Evolutionary conservation across 2,888 invertebrate species (phyloP).

Genomic region (Orchestes rusci): DNA sequence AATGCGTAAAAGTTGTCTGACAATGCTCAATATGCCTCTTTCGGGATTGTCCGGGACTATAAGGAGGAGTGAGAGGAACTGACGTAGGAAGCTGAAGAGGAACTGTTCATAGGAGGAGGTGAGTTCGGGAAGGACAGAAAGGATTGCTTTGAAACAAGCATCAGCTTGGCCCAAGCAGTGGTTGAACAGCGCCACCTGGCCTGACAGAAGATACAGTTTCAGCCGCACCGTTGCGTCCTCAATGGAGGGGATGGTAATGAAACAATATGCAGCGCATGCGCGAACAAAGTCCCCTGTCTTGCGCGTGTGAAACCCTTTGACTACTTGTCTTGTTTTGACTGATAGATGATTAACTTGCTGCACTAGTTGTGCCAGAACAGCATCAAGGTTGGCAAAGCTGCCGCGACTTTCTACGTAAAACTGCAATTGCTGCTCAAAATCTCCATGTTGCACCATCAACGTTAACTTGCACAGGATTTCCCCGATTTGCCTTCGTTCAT

Average conservation of each 20-base stretch:
- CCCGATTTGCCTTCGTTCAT: constrained; percentile 80
- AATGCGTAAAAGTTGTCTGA: constrained; percentile 73
- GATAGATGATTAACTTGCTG: constrained; percentile 81
- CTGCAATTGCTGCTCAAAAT: constrained; percentile 84
- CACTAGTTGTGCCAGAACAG: constrained; percentile 77
- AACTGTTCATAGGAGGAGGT: constrained; percentile 65
- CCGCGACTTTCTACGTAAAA: constrained; percentile 92
- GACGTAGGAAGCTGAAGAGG: constrained; percentile 62
- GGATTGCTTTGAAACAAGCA: constrained; percentile 85
- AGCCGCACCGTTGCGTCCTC: constrained; percentile 69
- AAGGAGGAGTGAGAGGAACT: constrained; percentile 75
- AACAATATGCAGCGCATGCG: constrained; percentile 93
- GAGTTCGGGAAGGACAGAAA: constrained; percentile 72
- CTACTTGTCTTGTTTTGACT: constrained; percentile 58
- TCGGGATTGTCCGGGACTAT: constrained; percentile 87
- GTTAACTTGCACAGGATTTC: constrained; percentile 75
- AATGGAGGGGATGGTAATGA: constrained; percentile 95
- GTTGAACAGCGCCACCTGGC: constrained; percentile 83
- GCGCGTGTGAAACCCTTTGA: constrained; percentile 67
- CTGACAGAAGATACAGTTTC: constrained; percentile 79
- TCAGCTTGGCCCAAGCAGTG: constrained; percentile 64
- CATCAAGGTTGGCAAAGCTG: constrained; percentile 84
- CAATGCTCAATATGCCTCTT: constrained; percentile 74
- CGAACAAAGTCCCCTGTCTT: constrained; percentile 82
- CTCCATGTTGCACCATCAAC: constrained; percentile 73